phyloP scores from a whole-genome alignment of 2,888 invertebrate genomes.

The Toxonevra muliebris region DNA sequence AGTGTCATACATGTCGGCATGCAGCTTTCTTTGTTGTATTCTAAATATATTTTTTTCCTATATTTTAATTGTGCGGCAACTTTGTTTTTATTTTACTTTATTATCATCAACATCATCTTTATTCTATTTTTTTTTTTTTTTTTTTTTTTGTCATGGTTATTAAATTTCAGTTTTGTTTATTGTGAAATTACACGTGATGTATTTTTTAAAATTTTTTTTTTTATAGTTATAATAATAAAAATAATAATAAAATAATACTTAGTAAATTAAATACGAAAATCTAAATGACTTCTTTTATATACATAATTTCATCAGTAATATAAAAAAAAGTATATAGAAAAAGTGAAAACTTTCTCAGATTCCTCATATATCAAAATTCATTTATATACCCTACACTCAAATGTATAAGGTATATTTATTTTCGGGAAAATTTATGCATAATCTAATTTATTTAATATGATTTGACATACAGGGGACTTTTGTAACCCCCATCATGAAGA shows the following conservation, averaged over 20 bases:
- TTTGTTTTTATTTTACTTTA: slow-evolving; percentile 2
- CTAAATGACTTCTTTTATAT: slow-evolving; percentile 3
- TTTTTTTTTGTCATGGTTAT: slow-evolving; percentile 15
- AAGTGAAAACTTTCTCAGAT: slow-evolving; percentile 25
- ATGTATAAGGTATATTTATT: neutral
- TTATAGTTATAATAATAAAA: too few species aligned
- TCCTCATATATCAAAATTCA: neutral
- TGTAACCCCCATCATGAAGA: too few species aligned
- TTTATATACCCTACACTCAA: neutral
- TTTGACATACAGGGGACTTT: too few species aligned
- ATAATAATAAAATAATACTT: slow-evolving; percentile 14
- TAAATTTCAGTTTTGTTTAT: slow-evolving; percentile 18
- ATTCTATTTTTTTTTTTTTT: slow-evolving; percentile 8
- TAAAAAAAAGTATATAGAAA: neutral
- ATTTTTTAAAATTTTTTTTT: neutral
- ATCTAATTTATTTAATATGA: too few species aligned
- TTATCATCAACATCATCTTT: neutral
- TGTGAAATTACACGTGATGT: slow-evolving; percentile 19
- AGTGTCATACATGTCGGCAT: too few species aligned
- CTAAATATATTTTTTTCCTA: neutral
- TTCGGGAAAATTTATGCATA: too few species aligned
- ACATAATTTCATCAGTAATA: neutral
- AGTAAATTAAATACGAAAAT: slow-evolving; percentile 15
- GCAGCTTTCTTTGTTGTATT: neutral
- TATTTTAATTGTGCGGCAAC: slow-evolving; percentile 4